Percentiles rank a stretch among this genome's conserved stretches.
These are phyloP conservation scores for Carcinoscorpius rotundicauda DNA, from an alignment of 1,140 invertebrate species.

Conservation along the genomic window DNA sequence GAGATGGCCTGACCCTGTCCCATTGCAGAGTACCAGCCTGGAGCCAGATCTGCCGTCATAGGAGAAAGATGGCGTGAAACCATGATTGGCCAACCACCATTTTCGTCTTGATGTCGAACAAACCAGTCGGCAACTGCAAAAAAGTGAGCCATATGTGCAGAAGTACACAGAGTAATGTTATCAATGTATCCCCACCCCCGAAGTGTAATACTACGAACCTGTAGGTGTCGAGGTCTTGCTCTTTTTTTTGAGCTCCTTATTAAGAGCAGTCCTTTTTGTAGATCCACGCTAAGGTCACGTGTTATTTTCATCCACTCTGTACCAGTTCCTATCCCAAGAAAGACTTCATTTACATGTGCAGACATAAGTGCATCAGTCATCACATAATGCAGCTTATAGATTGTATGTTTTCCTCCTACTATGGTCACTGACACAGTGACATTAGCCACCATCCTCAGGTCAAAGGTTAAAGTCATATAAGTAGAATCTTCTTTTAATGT, in stretches of 20 bases:
- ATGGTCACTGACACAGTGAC: too few relatives aligned
- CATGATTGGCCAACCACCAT: slow-evolving; percentile 80
- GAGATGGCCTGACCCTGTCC: slow-evolving; percentile 94
- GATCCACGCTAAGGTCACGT: slow-evolving; percentile 76
- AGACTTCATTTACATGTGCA: slow-evolving; percentile 61
- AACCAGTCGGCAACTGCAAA: slow-evolving; percentile 90
- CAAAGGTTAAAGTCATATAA: too few relatives aligned
- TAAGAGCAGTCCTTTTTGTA: slow-evolving; percentile 67
- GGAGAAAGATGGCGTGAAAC: slow-evolving; percentile 58
- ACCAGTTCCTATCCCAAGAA: slow-evolving; percentile 66
- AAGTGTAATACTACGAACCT: slow-evolving; percentile 51
- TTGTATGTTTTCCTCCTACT: slow-evolving; percentile 49
- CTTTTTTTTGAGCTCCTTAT: slow-evolving; percentile 49
- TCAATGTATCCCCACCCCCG: slow-evolving; percentile 63
- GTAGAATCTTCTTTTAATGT: too few relatives aligned
- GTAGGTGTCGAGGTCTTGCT: slow-evolving; percentile 29
- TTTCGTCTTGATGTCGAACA: slow-evolving; percentile 66
- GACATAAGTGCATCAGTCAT: slow-evolving; percentile 56
- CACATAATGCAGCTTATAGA: slow-evolving; percentile 70
- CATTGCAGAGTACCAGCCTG: slow-evolving; percentile 96
- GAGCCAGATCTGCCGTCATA: slow-evolving; percentile 60
- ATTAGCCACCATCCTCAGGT: too few relatives aligned
- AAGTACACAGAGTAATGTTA: slow-evolving; percentile 68
- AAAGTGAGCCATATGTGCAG: slow-evolving; percentile 77
- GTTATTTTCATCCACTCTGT: slow-evolving; percentile 64